Conservation (phyloP, 1,140 invertebrate genomes). For the Ephestia elutella region DNA sequence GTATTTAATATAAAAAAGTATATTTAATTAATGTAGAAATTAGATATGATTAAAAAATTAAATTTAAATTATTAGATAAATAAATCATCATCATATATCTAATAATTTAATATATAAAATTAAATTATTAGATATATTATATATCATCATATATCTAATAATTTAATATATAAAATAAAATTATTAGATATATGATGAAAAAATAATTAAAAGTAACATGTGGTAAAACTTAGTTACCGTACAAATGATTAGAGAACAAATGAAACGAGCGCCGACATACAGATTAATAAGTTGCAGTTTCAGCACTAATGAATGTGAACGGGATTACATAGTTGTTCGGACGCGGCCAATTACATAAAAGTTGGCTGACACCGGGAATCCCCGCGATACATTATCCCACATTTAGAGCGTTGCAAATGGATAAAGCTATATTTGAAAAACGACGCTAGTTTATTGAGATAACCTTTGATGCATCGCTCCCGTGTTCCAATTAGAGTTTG, state of each 20-base stretch:
- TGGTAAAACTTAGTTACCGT: not conserved
- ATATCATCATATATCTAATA: too few relatives aligned
- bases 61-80: too few relatives aligned
- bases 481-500: not conserved
- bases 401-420: slow-evolving; percentile 4
- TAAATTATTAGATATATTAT: too few relatives aligned
- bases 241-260: slow-evolving; percentile 5
- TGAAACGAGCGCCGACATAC: slow-evolving; percentile 21
- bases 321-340: slow-evolving; percentile 40
- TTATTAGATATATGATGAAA: too few relatives aligned
- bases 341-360: slow-evolving; percentile 55
- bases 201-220: too few relatives aligned
- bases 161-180: too few relatives aligned
- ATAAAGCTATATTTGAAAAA: slow-evolving; percentile 2
- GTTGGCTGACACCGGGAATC: slow-evolving; percentile 52
- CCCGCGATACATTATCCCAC: slow-evolving; percentile 41
- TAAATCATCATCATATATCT: too few relatives aligned
- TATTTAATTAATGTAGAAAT: too few relatives aligned
- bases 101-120: too few relatives aligned
- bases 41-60: too few relatives aligned
- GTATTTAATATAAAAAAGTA: too few relatives aligned
- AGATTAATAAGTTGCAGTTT: slow-evolving; percentile 59
- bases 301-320: slow-evolving; percentile 50
- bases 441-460: slow-evolving; percentile 2
- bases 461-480: not conserved